Conservation (phyloP, 2,888 invertebrate genomes). For the Ganaspis brasiliensis region DNA sequence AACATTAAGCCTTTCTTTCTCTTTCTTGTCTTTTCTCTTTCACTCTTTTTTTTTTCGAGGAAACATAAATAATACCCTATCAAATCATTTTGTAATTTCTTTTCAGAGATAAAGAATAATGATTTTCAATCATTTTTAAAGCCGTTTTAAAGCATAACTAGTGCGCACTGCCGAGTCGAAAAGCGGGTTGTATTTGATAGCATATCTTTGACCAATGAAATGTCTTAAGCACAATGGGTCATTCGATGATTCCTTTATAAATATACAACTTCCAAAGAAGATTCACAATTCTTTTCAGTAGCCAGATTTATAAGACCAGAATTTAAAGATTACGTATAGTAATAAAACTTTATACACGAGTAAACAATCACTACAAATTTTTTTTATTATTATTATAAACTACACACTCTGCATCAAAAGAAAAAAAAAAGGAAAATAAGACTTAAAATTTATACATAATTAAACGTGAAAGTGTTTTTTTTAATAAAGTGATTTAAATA, state of each 20-base stretch:
- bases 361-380: not conserved
- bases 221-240: constrained; percentile 12
- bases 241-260: constrained; percentile 7
- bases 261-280: not conserved
- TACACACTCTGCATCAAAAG: no score
- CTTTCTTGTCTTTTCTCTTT: no score
- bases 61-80: no score
- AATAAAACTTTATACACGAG: not conserved
- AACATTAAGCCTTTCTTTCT: no score
- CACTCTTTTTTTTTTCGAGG: no score
- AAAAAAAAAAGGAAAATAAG: not conserved
- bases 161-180: constrained; percentile 53
- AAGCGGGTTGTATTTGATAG: constrained; percentile 44
- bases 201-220: constrained; percentile 32
- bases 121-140: not conserved
- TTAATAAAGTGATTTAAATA: constrained; percentile 10
- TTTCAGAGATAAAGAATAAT: no score
- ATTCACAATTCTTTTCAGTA: constrained; percentile 19
- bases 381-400: no score
- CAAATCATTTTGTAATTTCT: no score
- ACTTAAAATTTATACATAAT: not conserved
- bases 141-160: not conserved
- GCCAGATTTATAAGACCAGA: constrained; percentile 16
- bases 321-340: not conserved
- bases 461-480: not conserved